Base-by-base conservation (phyloP, 2,113 vertebrate genomes). In the Oenanthe melanoleuca region DNA sequence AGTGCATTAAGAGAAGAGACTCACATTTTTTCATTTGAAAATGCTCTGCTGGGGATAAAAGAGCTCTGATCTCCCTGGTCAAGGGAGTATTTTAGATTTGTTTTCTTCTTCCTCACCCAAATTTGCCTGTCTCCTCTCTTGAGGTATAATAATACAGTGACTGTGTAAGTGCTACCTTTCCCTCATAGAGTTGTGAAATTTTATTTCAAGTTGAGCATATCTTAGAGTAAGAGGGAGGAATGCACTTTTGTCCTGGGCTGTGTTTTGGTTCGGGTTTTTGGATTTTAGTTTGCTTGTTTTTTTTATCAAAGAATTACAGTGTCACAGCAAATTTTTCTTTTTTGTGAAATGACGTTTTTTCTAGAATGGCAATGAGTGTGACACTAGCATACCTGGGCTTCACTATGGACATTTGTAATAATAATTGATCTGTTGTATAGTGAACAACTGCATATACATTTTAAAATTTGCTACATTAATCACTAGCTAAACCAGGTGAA, bases 201-300 rank as follows among this genome's bases (percentile, higher is more conserved):
- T 86, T 90, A 87, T 96, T 97, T 96, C 66, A 73, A 81, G 65
- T 78, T 87, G 47, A 94, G 59, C 59, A 23, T 81, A 88, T 92
- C 70, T 52, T 6, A 4, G 81, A 88, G 93, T 55, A 95, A 66
- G 57, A 65, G 6, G 3, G 18, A 31, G 2, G 4, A 26, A 4
- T 14, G 4, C 6, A 6, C 24, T 82, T 89, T 87, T 74, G 8
- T 49, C 65, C 38, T 37, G 3, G 17, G 6, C 15, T 69, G 18
- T 78, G 18, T 38, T 45, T 78, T 78, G 9, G 33, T 60, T 53
- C 34, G 17, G 3, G 17, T 11, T 60, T 38, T 40, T 53, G 3
- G 3, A 16, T 25, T 52, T 80, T 10, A 21, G 25, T 73, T 67
- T 0, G 28, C 44, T 94, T 86, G 33, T 23, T 74, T 95, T 95